Evolutionary conservation across 2,888 invertebrate species (phyloP).

Genomic region (Polyploca ridens): DNA sequence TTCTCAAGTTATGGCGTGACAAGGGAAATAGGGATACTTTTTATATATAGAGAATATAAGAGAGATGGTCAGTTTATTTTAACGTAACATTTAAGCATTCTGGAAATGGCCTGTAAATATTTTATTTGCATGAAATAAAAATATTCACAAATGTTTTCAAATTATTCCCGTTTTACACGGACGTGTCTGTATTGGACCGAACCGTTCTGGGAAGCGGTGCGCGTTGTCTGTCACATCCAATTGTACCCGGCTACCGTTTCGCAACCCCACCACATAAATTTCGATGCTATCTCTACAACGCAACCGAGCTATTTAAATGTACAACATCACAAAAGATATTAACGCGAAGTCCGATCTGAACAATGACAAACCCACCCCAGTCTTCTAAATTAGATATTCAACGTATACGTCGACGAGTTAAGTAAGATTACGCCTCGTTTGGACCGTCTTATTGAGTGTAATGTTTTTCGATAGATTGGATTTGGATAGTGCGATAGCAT

Average conservation of each 20-base stretch:
- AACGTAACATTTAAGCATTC: too few relatives aligned
- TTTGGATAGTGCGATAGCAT: constrained; percentile 44
- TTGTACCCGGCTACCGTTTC: constrained; percentile 55
- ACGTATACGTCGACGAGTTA: constrained; percentile 31
- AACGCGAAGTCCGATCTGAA: constrained; percentile 38
- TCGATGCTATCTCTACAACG: constrained; percentile 61
- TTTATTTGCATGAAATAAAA: background rate
- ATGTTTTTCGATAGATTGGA: constrained; percentile 57
- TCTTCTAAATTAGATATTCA: constrained; percentile 42
- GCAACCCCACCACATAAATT: constrained; percentile 65
- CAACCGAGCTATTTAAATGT: constrained; percentile 60
- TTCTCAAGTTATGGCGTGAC: too few relatives aligned
- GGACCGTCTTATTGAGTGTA: constrained; percentile 42
- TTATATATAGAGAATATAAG: too few relatives aligned
- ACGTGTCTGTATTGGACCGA: constrained; percentile 45
- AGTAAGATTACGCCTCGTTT: constrained; percentile 33
- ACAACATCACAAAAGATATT: constrained; percentile 53
- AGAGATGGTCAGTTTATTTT: too few relatives aligned
- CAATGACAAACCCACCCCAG: constrained; percentile 44
- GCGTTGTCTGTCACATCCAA: constrained; percentile 66
- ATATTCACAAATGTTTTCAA: constrained; percentile 39
- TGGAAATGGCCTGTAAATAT: background rate
- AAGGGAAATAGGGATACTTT: too few relatives aligned
- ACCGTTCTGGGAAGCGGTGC: constrained; percentile 54
- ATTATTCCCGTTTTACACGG: constrained; percentile 41